Conservation (phyloP, 2,113 vertebrate genomes). For the Malaclemys terrapin region DNA sequence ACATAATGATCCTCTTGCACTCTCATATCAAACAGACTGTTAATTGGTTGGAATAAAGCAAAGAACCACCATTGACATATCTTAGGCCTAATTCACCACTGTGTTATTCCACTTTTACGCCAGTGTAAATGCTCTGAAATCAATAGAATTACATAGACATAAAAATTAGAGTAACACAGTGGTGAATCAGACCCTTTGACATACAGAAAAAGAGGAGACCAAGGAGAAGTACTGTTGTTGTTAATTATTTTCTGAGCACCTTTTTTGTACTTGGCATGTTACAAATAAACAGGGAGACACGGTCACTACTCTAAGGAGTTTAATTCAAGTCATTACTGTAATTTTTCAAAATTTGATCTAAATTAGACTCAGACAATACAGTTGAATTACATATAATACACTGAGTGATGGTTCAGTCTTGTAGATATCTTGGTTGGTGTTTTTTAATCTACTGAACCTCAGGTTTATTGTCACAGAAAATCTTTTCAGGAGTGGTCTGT, state of each 20-base stretch:
- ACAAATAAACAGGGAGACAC: background rate
- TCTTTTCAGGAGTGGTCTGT: background rate
- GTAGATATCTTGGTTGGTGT: background rate
- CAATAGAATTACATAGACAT: slow-evolving; percentile 5
- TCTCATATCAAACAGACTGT: slow-evolving; percentile 66
- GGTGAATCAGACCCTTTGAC: background rate
- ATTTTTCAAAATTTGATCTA: background rate
- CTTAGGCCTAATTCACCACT: slow-evolving; percentile 38
- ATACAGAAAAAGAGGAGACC: slow-evolving; percentile 15
- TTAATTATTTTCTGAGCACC: slow-evolving; percentile 51
- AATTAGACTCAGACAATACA: background rate
- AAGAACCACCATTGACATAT: slow-evolving; percentile 58
- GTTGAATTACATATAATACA: background rate
- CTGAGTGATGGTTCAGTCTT: background rate
- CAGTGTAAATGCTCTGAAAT: slow-evolving; percentile 9
- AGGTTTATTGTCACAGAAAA: background rate
- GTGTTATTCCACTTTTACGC: slow-evolving; percentile 3
- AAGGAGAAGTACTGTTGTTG: background rate
- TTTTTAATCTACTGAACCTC: background rate
- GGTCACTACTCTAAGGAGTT: background rate
- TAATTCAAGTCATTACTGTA: background rate
- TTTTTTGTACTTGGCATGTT: background rate
- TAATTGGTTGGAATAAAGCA: slow-evolving; percentile 74
- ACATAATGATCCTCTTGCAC: slow-evolving; percentile 69
- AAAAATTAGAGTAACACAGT: background rate